Percentiles rank a stretch among this genome's conserved stretches.
Evolutionary conservation across 2,888 invertebrate species (phyloP).

Genomic region (Rhagonycha lutea): DNA sequence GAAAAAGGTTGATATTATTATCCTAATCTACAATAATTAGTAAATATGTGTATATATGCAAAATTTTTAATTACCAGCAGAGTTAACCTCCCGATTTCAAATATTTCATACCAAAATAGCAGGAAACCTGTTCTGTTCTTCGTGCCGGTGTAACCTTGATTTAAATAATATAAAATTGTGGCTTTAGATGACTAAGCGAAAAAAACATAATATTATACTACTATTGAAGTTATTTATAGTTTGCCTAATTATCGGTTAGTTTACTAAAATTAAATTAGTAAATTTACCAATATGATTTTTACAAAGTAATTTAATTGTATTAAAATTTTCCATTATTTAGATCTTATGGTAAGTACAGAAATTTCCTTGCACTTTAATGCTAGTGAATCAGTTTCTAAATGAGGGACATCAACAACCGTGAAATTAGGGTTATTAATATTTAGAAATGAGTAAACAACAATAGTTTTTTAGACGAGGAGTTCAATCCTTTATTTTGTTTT

Average conservation of each 20-base stretch:
- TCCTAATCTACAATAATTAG: background rate
- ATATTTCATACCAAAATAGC: background rate
- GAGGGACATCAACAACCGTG: background rate
- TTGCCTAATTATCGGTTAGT: background rate
- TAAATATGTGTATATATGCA: too few species aligned
- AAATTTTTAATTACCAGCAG: too few species aligned
- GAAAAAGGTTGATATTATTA: background rate
- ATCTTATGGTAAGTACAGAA: background rate
- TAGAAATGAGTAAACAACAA: background rate
- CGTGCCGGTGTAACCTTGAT: background rate
- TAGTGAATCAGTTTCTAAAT: background rate
- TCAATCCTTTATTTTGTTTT: background rate
- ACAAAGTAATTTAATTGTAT: background rate
- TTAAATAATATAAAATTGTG: background rate
- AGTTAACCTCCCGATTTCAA: background rate
- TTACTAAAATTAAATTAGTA: background rate
- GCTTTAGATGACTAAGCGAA: background rate
- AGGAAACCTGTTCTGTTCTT: background rate
- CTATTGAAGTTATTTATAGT: background rate
- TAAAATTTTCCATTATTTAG: too few species aligned
- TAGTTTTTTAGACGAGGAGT: background rate
- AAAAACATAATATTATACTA: background rate
- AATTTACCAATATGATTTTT: background rate
- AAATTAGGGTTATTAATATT: background rate
- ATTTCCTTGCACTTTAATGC: background rate